A percentile compares a stretch with the other conserved stretches of the same genome.
These are phyloP conservation scores for Acropora yongei DNA, from an alignment of 64 coral and sea anemone species.

Conservation along the genomic window DNA sequence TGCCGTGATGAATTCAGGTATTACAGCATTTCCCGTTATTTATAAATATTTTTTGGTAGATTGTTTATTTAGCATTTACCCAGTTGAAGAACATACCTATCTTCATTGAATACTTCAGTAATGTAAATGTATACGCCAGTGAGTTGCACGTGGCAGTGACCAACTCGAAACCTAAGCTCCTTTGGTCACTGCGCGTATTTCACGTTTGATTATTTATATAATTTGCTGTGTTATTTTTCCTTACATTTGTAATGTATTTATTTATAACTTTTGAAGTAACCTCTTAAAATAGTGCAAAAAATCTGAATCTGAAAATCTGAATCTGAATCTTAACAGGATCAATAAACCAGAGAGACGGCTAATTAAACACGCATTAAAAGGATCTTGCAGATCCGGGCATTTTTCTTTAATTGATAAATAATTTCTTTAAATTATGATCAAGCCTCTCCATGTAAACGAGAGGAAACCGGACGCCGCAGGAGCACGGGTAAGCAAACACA, in stretches of 20 bases:
- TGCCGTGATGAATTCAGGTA: neutral
- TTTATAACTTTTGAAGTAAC: too few relatives aligned
- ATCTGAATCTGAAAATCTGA: too few relatives aligned
- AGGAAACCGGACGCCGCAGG: neutral
- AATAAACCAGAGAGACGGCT: neutral
- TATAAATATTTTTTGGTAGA: neutral
- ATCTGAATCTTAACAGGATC: conserved; percentile 1
- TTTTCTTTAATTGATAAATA: neutral
- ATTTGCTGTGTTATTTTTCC: neutral
- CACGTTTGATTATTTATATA: neutral
- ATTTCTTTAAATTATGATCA: neutral
- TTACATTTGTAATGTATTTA: too few relatives aligned
- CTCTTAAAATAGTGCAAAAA: neutral
- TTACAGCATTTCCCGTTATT: neutral
- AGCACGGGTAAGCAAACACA: neutral
- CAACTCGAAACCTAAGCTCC: too few relatives aligned
- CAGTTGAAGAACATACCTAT: neutral
- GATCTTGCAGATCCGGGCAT: neutral
- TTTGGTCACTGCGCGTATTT: too few relatives aligned
- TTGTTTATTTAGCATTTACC: neutral
- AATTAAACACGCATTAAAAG: neutral
- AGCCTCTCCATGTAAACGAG: neutral
- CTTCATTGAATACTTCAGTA: neutral
- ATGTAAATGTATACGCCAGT: neutral
- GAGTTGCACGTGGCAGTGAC: neutral